Conservation (phyloP, 2,113 vertebrate genomes). For the Saguinus midas region DNA sequence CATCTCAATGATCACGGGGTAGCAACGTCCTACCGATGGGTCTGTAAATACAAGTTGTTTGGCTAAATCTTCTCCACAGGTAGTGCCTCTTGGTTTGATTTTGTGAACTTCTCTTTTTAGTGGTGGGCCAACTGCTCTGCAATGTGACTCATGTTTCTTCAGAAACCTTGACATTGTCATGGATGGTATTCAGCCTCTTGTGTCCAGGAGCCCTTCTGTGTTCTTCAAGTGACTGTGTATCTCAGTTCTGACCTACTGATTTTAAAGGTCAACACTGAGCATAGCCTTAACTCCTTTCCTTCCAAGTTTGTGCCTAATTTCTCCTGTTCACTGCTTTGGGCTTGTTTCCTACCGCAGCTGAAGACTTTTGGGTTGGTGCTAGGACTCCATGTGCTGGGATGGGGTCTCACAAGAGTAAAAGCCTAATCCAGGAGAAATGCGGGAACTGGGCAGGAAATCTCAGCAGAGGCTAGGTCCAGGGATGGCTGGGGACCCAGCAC, state of each 20-base stretch:
- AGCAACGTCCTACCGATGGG: background rate
- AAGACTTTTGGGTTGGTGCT: background rate
- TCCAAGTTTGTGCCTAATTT: background rate
- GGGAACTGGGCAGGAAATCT: background rate
- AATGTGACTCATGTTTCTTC: background rate
- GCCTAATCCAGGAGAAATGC: background rate
- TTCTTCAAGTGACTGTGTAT: background rate
- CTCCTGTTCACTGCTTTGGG: background rate
- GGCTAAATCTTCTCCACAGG: background rate
- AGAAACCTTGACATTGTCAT: background rate
- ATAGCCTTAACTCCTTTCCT: background rate
- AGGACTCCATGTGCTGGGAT: background rate
- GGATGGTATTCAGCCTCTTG: background rate
- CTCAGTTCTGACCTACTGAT: background rate
- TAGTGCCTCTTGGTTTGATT: background rate
- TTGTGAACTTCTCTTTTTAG: background rate
- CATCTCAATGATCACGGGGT: background rate
- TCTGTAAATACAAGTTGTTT: background rate
- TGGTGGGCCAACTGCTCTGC: background rate
- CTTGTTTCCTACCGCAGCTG: too few species aligned
- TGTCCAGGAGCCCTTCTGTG: background rate
- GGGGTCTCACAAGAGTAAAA: background rate
- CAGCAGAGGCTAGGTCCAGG: background rate
- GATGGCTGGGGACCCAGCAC: background rate
- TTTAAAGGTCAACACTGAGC: background rate